These are phyloP conservation scores for Ceratothoa steindachneri DNA, from an alignment of 2,888 invertebrate genomes.

Conservation along the genomic window DNA sequence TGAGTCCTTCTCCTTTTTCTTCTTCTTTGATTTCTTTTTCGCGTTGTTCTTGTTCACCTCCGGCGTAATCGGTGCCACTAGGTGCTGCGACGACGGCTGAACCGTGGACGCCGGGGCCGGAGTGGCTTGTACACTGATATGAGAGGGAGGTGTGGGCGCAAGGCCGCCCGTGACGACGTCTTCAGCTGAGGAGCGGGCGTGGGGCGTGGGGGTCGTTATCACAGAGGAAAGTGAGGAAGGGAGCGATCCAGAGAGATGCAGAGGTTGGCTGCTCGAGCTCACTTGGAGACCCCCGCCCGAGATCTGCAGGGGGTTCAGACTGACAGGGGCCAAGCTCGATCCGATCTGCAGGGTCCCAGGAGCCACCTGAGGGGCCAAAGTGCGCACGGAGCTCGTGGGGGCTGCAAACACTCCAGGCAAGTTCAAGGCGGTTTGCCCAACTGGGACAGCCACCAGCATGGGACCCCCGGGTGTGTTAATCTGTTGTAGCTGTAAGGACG, in stretches of 20 bases:
- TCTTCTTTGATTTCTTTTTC: conserved; percentile 47
- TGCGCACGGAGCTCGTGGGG: conserved; percentile 33
- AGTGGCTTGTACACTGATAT: not conserved
- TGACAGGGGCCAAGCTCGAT: conserved; percentile 26
- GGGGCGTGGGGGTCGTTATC: conserved; percentile 43
- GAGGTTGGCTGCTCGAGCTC: conserved; percentile 26
- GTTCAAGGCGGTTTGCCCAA: conserved; percentile 46
- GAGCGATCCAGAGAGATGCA: conserved; percentile 36
- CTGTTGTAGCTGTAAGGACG: conserved; percentile 55
- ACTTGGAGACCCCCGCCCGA: conserved; percentile 31
- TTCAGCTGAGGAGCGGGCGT: not conserved
- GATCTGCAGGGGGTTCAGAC: conserved; percentile 23
- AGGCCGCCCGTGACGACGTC: not conserved
- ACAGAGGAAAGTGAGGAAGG: conserved; percentile 44
- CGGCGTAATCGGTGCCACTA: conserved; percentile 15
- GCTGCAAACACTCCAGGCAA: conserved; percentile 33
- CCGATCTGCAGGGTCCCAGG: conserved; percentile 33
- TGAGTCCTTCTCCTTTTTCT: conserved; percentile 41
- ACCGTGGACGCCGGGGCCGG: conserved; percentile 23
- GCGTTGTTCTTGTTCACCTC: conserved; percentile 26
- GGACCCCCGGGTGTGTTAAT: conserved; percentile 57
- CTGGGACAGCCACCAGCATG: conserved; percentile 54
- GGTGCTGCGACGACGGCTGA: conserved; percentile 24
- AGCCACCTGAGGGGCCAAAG: conserved; percentile 33
- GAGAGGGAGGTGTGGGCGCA: not conserved